Percentiles rank a stretch among this genome's conserved stretches.
Evolutionary conservation across 2,113 vertebrate species (phyloP).

Genomic region (Syngnathoides biaculeatus): DNA sequence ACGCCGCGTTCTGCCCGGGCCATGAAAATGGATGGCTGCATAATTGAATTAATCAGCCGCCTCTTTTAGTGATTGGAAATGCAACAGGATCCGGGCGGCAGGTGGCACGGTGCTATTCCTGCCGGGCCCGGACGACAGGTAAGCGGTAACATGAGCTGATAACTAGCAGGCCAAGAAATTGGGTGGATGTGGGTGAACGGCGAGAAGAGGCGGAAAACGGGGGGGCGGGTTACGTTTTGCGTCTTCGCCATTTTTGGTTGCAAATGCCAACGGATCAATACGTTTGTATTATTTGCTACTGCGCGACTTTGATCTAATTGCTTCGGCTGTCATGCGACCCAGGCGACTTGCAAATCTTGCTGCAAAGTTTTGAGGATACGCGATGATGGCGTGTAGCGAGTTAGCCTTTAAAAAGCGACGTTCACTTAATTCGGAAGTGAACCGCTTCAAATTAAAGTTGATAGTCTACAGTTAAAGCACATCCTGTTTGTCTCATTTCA

Average conservation of each 20-base stretch:
- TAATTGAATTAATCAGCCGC: conserved; percentile 73
- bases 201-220: background rate
- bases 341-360: background rate
- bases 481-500: too few relatives aligned
- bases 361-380: conserved; percentile 1
- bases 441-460: too few relatives aligned
- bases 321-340: conserved; percentile 3
- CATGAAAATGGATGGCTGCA: conserved; percentile 72
- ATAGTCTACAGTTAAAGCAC: too few relatives aligned
- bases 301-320: conserved; percentile 6
- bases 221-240: background rate
- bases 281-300: conserved; percentile 9
- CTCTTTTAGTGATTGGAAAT: conserved; percentile 76
- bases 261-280: conserved; percentile 19
- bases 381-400: too few relatives aligned
- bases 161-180: conserved; percentile 70
- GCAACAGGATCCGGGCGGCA: conserved; percentile 74
- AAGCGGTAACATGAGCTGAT: conserved; percentile 75
- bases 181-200: conserved; percentile 11
- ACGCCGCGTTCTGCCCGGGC: conserved; percentile 47
- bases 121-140: conserved; percentile 64
- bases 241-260: conserved; percentile 16
- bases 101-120: conserved; percentile 70
- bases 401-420: too few relatives aligned
- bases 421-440: too few relatives aligned